Evolutionary conservation across 2,888 invertebrate genomes (phyloP).

Genomic region (Lissocephala sabroskyi): DNA sequence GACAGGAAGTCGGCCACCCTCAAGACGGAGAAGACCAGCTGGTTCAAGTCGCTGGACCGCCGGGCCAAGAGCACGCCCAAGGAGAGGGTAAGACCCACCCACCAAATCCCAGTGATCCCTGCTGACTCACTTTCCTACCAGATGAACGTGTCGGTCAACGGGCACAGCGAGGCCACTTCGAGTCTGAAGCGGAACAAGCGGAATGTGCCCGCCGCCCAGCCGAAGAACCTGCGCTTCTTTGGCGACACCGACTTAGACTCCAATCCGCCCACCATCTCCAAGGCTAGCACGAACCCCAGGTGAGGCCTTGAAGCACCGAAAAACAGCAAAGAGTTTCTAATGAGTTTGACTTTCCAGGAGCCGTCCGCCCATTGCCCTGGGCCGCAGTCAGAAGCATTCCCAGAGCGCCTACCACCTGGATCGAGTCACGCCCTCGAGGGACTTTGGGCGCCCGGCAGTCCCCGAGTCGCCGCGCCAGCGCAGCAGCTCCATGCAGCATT

Average conservation of each 20-base stretch:
- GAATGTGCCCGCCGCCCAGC: conserved; percentile 47
- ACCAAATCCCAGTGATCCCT: too few species aligned
- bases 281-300: conserved; percentile 64
- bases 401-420: conserved; percentile 71
- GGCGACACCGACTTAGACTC: conserved; percentile 88
- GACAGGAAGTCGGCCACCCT: conserved; percentile 71
- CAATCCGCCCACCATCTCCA: conserved; percentile 75
- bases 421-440: conserved; percentile 55
- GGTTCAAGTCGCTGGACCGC: conserved; percentile 86
- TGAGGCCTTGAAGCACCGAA: conserved; percentile 24
- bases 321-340: not conserved
- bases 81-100: conserved; percentile 56
- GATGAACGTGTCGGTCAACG: conserved; percentile 56
- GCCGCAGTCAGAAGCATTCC: conserved; percentile 68
- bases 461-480: conserved; percentile 42
- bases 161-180: conserved; percentile 52
- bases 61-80: conserved; percentile 79
- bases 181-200: conserved; percentile 64
- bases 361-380: conserved; percentile 49
- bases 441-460: conserved; percentile 43
- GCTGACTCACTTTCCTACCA: conserved; percentile 15
- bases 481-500: conserved; percentile 71
- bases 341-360: conserved; percentile 35
- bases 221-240: conserved; percentile 85
- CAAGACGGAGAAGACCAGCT: conserved; percentile 76